phyloP scores from a whole-genome alignment of 1,140 invertebrate species.

The Mizuhopecten yessoensis region DNA sequence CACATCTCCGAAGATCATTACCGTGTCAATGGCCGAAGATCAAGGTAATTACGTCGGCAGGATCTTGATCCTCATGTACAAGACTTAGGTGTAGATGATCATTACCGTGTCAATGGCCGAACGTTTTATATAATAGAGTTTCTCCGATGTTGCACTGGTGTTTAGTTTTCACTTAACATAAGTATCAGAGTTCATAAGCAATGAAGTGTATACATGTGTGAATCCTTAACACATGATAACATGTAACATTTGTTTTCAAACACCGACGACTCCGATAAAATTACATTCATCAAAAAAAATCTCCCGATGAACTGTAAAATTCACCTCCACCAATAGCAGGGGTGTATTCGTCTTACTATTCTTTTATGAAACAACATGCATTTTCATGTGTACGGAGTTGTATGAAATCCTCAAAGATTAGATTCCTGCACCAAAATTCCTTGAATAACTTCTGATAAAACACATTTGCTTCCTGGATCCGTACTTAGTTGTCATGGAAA shows the following conservation, averaged over 20 bases:
- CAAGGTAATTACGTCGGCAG: background rate
- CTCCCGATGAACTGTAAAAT: background rate
- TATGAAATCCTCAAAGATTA: background rate
- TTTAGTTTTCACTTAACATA: no score
- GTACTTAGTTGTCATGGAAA: no score
- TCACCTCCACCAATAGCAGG: background rate
- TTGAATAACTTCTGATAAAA: background rate
- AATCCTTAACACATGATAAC: background rate
- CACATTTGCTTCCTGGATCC: background rate
- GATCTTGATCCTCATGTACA: background rate
- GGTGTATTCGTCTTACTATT: background rate
- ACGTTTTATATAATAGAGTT: no score
- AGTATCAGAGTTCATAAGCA: no score
- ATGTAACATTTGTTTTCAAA: no score
- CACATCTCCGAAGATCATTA: background rate
- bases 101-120: no score
- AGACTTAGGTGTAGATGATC: no score
- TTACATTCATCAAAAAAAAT: background rate
- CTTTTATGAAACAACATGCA: slow-evolving; percentile 12
- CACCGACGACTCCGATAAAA: background rate
- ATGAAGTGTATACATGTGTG: background rate
- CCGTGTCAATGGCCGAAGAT: background rate
- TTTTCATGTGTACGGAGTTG: background rate
- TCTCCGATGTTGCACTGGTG: no score
- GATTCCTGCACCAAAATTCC: background rate